phyloP scores from a whole-genome alignment of 2,797 vertebrate genomes.

The Coendou prehensilis region DNA sequence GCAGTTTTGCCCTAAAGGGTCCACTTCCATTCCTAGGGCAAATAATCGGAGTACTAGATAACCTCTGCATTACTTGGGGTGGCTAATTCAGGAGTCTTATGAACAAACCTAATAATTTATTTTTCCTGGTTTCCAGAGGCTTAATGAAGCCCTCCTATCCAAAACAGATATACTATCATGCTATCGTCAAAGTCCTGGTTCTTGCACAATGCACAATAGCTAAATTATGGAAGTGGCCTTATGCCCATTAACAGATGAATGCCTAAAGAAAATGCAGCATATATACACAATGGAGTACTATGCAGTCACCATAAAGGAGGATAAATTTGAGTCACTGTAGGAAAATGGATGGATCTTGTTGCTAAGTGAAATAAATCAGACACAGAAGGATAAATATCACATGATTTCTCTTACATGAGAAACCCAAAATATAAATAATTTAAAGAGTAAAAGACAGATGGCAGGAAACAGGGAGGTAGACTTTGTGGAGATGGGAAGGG shows the following conservation, averaged over 20 bases:
- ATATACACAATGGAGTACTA: not conserved
- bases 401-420: not conserved
- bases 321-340: not conserved
- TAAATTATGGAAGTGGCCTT: not conserved
- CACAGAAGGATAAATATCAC: not conserved
- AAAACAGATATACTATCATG: slow-evolving; percentile 25
- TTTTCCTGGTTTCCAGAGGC: slow-evolving; percentile 56
- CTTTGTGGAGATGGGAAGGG: not conserved
- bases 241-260: not conserved
- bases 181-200: slow-evolving; percentile 60
- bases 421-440: not conserved
- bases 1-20: not conserved
- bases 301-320: not conserved
- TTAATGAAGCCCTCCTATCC: slow-evolving; percentile 37
- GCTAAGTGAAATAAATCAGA: not conserved
- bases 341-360: not conserved
- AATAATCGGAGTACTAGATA: slow-evolving; percentile 60
- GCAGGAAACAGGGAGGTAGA: not conserved
- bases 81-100: slow-evolving; percentile 56
- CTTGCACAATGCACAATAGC: not conserved
- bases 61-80: slow-evolving; percentile 32
- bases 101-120: slow-evolving; percentile 67
- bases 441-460: not conserved
- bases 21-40: slow-evolving; percentile 48
- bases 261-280: not conserved